A percentile compares a stretch with the other conserved stretches of the same genome.
phyloP scores from a whole-genome alignment of 2,888 invertebrate genomes.

The Gandaritis pyraliata region DNA sequence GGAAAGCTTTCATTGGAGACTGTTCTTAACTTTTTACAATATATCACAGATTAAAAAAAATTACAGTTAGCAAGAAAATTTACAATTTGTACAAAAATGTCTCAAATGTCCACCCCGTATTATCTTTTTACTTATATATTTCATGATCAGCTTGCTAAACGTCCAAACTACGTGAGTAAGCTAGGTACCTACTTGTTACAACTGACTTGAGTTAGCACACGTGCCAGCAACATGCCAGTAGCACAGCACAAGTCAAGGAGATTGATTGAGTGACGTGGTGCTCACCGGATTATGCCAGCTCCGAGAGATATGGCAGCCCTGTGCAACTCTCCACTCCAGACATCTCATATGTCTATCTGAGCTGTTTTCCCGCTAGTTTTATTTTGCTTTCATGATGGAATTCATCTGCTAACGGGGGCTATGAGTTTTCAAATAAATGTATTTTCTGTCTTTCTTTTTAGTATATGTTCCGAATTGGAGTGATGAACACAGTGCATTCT shows the following conservation, averaged over 20 bases:
- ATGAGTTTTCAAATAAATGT: too few relatives aligned
- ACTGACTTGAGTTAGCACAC: background rate
- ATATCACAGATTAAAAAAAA: too few relatives aligned
- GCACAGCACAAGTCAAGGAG: slow-evolving; percentile 19
- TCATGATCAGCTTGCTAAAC: background rate
- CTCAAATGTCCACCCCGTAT: too few relatives aligned
- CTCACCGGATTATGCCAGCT: slow-evolving; percentile 34
- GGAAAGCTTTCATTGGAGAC: too few relatives aligned
- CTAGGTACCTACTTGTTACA: background rate
- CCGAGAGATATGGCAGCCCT: slow-evolving; percentile 24
- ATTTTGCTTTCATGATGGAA: background rate
- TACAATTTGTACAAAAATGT: too few relatives aligned
- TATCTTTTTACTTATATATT: too few relatives aligned
- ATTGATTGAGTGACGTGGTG: slow-evolving; percentile 37
- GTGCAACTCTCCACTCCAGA: slow-evolving; percentile 4
- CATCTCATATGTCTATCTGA: background rate
- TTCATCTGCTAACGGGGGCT: too few relatives aligned
- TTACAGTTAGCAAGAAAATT: too few relatives aligned
- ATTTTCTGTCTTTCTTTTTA: too few relatives aligned
- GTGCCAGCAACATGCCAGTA: slow-evolving; percentile 3
- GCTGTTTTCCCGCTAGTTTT: background rate
- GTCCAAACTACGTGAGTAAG: background rate
- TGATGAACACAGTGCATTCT: too few relatives aligned
- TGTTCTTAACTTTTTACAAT: too few relatives aligned
- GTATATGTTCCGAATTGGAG: too few relatives aligned